A percentile compares a stretch with the other conserved stretches of the same genome.
Conservation (phyloP, 2,888 invertebrate species). For the Theretra japonica region DNA sequence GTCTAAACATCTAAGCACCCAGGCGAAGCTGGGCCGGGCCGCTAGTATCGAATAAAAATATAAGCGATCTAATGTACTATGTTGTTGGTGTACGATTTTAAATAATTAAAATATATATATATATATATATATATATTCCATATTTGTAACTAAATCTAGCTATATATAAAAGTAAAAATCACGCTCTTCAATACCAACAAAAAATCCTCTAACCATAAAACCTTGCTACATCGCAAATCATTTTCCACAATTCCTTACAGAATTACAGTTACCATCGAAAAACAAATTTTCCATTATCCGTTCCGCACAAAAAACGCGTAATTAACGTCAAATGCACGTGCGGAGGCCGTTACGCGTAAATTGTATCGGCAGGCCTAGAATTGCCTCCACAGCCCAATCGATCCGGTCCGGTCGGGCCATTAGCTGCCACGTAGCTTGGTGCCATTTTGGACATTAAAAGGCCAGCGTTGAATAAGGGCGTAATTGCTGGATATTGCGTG, state of each 20-base stretch:
- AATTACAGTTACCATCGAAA: neutral
- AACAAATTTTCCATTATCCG: neutral
- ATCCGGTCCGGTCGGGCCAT: slow-evolving; percentile 8
- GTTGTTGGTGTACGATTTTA: too few relatives aligned
- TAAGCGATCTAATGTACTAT: too few relatives aligned
- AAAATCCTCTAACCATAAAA: neutral
- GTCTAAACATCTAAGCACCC: too few relatives aligned
- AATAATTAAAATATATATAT: too few relatives aligned
- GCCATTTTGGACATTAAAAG: slow-evolving; percentile 26
- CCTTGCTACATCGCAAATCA: neutral
- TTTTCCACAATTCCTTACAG: neutral
- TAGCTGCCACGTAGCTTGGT: slow-evolving; percentile 2
- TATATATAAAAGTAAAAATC: too few relatives aligned
- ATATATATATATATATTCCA: too few relatives aligned
- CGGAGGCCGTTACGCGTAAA: slow-evolving; percentile 5
- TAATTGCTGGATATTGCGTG: slow-evolving; percentile 18
- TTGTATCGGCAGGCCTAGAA: slow-evolving; percentile 21
- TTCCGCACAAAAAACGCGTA: slow-evolving; percentile 4
- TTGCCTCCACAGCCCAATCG: slow-evolving; percentile 7
- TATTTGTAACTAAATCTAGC: too few relatives aligned
- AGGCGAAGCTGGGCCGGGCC: too few relatives aligned
- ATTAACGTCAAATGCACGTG: slow-evolving; percentile 23
- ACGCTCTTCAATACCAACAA: neutral
- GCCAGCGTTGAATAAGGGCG: slow-evolving; percentile 18
- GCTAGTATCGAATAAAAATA: too few relatives aligned